Conservation (phyloP, 2,113 vertebrate species). For the Mystacornis crossleyi region DNA sequence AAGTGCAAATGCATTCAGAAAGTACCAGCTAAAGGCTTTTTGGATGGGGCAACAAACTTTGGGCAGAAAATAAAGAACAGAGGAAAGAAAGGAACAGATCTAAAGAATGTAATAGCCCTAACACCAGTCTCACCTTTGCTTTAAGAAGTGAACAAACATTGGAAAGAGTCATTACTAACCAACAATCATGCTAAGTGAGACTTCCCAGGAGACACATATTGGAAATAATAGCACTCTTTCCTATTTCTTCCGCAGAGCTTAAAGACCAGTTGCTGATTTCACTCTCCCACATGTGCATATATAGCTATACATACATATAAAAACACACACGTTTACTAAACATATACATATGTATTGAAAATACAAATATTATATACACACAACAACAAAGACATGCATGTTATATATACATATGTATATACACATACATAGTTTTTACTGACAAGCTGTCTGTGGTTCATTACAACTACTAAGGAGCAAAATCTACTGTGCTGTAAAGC, state of each 20-base stretch:
- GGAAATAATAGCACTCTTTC: neutral
- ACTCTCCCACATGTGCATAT: neutral
- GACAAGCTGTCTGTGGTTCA: neutral
- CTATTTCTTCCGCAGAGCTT: neutral
- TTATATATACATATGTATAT: neutral
- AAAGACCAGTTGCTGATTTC: neutral
- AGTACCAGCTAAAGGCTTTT: neutral
- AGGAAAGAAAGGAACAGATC: neutral
- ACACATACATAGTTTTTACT: neutral
- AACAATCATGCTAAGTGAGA: neutral
- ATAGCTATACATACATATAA: neutral
- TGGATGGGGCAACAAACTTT: neutral
- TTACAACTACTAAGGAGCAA: neutral
- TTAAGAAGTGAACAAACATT: neutral
- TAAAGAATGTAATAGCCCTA: neutral
- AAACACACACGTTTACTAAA: neutral
- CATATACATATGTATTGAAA: neutral
- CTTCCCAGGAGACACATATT: neutral
- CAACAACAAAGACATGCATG: neutral
- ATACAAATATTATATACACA: neutral
- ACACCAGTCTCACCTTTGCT: neutral
- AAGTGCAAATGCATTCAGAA: neutral
- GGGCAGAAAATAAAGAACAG: neutral
- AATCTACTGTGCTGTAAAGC: neutral
- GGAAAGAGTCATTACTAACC: neutral